phyloP scores from a whole-genome alignment of 2,888 invertebrate genomes.

The Cremastinae sp. region DNA sequence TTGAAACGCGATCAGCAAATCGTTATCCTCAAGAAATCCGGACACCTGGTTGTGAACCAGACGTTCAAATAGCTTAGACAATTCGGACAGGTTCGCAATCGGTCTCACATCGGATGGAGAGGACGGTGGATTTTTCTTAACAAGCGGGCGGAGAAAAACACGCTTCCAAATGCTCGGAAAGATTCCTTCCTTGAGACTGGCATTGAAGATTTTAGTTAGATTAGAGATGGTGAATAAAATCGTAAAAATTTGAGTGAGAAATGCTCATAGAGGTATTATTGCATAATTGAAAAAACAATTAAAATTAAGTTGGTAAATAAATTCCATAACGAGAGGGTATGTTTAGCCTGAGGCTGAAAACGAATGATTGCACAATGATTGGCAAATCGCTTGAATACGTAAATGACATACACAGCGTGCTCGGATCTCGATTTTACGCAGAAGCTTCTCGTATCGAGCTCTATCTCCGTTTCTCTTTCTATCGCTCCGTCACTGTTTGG shows the following conservation, averaged over 20 bases:
- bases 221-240: no score
- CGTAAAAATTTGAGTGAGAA: no score
- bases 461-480: conserved; percentile 15
- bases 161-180: conserved; percentile 3
- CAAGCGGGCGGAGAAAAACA: conserved; percentile 7
- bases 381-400: conserved; percentile 57
- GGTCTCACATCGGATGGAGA: conserved; percentile 32
- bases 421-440: conserved; percentile 68
- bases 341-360: no score
- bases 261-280: no score
- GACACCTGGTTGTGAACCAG: conserved; percentile 14
- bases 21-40: not conserved
- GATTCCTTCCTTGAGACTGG: not conserved
- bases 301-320: no score
- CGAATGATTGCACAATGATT: no score
- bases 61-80: conserved; percentile 37
- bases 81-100: conserved; percentile 26
- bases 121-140: conserved; percentile 1
- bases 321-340: no score
- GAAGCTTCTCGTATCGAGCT: conserved; percentile 56
- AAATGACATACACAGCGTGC: conserved; percentile 68
- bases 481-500: conserved; percentile 18
- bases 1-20: conserved; percentile 6
- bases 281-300: no score
- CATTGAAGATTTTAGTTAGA: not conserved